A percentile compares a stretch with the other conserved stretches of the same genome.
These are phyloP conservation scores for Nezara viridula DNA, from an alignment of 2,888 invertebrate genomes.

Conservation along the genomic window DNA sequence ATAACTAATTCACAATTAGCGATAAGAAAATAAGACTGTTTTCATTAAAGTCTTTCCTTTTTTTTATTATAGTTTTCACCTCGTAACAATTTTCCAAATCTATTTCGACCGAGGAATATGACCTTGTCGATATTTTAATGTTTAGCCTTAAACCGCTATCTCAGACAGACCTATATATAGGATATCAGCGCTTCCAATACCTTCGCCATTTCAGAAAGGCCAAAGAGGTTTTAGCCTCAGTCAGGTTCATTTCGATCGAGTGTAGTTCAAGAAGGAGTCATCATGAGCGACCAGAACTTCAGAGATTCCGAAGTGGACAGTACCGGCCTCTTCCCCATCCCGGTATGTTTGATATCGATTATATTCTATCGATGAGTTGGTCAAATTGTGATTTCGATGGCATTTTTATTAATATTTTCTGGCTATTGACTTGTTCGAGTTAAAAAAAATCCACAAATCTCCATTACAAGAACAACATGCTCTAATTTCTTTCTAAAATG, in stretches of 20 bases:
- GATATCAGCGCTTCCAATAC: background rate
- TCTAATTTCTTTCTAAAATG: too few species aligned
- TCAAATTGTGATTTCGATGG: too few species aligned
- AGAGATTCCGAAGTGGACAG: slow-evolving; percentile 50
- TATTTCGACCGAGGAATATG: slow-evolving; percentile 7
- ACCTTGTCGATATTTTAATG: slow-evolving; percentile 42
- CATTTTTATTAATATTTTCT: too few species aligned
- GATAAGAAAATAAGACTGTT: background rate
- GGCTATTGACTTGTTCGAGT: too few species aligned
- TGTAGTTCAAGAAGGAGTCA: too few species aligned
- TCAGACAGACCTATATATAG: slow-evolving; percentile 6
- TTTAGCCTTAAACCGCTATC: slow-evolving; percentile 35
- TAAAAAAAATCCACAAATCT: too few species aligned
- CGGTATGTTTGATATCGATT: slow-evolving; percentile 23
- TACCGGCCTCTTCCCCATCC: slow-evolving; percentile 45
- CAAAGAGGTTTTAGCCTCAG: background rate
- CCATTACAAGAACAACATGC: too few species aligned
- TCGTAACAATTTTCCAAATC: slow-evolving; percentile 29
- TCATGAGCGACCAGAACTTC: slow-evolving; percentile 60
- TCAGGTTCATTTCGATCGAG: background rate
- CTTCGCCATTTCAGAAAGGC: background rate
- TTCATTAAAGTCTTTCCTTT: background rate
- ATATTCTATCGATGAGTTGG: background rate
- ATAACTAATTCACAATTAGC: background rate
- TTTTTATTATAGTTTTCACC: slow-evolving; percentile 28